Evolutionary conservation across 2,797 vertebrate species (phyloP).

Genomic region (Ambastaia sidthimunki): DNA sequence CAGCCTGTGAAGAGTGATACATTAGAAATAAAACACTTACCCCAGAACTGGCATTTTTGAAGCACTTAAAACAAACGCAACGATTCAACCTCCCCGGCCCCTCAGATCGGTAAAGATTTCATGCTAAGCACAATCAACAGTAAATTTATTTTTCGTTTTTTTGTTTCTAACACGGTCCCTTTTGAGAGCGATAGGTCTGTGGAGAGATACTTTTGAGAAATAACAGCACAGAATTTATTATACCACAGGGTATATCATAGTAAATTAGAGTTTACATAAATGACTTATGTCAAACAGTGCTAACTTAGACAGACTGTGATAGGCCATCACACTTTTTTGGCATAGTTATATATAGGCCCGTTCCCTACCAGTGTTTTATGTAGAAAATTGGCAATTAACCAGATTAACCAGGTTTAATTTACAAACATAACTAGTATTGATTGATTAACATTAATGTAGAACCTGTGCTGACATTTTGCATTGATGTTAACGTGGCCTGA

Average conservation of each 20-base stretch:
- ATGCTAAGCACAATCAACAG: slow-evolving; percentile 82
- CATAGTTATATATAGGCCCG: not conserved
- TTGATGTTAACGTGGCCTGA: not conserved
- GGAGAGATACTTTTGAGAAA: not conserved
- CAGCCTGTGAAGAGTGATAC: slow-evolving; percentile 73
- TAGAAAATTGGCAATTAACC: not conserved
- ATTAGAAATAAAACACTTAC: slow-evolving; percentile 59
- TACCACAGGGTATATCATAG: slow-evolving; percentile 15
- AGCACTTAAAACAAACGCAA: slow-evolving; percentile 76
- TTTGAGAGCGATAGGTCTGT: slow-evolving; percentile 19
- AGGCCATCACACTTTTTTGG: not conserved
- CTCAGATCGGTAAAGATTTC: slow-evolving; percentile 55
- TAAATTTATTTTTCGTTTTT: slow-evolving; percentile 35
- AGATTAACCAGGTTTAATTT: slow-evolving; percentile 4
- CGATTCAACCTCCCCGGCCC: slow-evolving; percentile 65
- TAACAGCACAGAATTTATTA: slow-evolving; percentile 28
- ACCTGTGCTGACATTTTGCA: not conserved
- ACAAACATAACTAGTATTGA: slow-evolving; percentile 6
- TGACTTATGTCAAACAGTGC: not conserved
- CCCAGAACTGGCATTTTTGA: slow-evolving; percentile 76
- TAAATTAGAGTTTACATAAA: not conserved
- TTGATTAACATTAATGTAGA: slow-evolving; percentile 15
- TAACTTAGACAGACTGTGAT: not conserved
- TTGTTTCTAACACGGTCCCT: slow-evolving; percentile 8
- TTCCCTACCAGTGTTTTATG: not conserved